Conservation (phyloP, 2,888 invertebrate genomes). For the Amitus sp. region DNA sequence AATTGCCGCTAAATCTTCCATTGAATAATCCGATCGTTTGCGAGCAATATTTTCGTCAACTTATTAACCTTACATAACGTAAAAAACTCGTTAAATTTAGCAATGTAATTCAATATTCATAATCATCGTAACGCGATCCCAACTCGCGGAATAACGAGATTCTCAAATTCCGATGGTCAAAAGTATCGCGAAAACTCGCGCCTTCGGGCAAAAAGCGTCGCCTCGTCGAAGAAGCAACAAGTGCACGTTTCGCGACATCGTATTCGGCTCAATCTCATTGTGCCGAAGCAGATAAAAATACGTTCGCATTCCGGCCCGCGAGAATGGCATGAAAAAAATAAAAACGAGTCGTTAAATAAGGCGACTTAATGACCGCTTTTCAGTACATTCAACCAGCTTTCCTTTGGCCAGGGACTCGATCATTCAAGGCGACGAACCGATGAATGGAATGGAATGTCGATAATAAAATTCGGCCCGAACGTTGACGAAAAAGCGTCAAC, state of each 20-base stretch:
- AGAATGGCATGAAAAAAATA: neutral
- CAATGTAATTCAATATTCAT: too few species aligned
- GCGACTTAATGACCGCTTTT: constrained; percentile 3
- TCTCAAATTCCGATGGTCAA: neutral
- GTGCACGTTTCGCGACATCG: neutral
- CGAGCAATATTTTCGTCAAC: too few species aligned
- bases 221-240: neutral
- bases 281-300: neutral
- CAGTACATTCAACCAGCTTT: constrained; percentile 1
- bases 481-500: too few species aligned
- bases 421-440: neutral
- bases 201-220: neutral
- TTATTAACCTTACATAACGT: neutral
- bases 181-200: too few species aligned
- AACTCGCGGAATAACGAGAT: neutral
- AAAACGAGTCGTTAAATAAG: too few species aligned
- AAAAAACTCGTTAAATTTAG: neutral
- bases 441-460: too few species aligned
- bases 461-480: too few species aligned
- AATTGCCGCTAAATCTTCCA: too few species aligned
- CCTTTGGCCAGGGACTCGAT: neutral
- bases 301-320: neutral
- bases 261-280: neutral
- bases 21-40: too few species aligned
- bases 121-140: too few species aligned